Conservation (phyloP, 2,888 invertebrate species). For the Melolontha melolontha region DNA sequence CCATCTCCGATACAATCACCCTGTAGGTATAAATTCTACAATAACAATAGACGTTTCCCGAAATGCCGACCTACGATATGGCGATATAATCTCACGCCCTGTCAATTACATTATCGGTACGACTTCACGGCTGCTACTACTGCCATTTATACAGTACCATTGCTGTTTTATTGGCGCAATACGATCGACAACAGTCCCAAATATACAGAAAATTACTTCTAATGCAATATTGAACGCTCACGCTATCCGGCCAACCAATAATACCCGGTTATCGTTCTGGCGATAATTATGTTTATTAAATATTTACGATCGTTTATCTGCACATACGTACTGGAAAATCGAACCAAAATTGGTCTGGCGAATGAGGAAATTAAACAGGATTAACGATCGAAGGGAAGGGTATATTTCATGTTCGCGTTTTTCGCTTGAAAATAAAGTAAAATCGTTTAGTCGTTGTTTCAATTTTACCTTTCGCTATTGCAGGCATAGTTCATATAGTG, state of each 20-base stretch:
- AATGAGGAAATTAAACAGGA: no score
- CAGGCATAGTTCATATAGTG: no score
- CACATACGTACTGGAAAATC: no score
- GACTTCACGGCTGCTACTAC: no score
- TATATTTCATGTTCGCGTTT: no score
- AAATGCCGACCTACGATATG: slow-evolving; percentile 1
- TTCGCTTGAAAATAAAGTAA: no score
- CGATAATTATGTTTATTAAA: slow-evolving; percentile 36
- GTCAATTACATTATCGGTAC: slow-evolving; percentile 15
- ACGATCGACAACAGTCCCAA: slow-evolving; percentile 1
- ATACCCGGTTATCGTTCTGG: slow-evolving; percentile 12
- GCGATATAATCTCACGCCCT: slow-evolving; percentile 6
- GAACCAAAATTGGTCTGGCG: no score
- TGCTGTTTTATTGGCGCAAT: neutral
- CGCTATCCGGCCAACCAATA: slow-evolving; percentile 13
- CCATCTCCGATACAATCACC: no score
- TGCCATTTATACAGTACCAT: neutral
- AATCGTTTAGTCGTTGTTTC: no score
- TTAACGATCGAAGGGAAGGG: no score
- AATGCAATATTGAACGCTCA: slow-evolving; percentile 33
- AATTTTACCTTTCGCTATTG: no score
- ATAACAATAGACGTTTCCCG: neutral
- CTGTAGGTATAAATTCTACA: no score
- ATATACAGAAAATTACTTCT: slow-evolving; percentile 29
- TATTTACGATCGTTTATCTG: slow-evolving; percentile 23